Conservation (phyloP, 2,797 vertebrate genomes). For the Urosaurus nigricauda region DNA sequence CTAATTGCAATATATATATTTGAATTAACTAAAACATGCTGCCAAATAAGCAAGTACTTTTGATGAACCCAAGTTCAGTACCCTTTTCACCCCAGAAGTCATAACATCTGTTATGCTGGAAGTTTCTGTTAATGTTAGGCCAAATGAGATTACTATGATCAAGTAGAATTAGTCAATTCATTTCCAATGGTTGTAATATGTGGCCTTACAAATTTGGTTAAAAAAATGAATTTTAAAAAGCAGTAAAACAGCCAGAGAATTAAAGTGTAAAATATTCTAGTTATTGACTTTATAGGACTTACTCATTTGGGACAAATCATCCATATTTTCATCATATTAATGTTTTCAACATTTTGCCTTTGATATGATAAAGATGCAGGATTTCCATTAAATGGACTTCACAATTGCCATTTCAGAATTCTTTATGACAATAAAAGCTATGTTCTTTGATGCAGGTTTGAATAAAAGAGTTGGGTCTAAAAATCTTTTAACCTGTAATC, state of each 20-base stretch:
- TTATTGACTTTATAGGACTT: conserved; percentile 2
- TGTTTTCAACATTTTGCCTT: conserved; percentile 59
- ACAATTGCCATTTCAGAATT: conserved; percentile 58
- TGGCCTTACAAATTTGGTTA: background rate
- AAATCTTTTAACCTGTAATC: conserved; percentile 60
- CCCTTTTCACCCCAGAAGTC: background rate
- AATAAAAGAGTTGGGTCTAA: conserved; percentile 71
- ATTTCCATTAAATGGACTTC: conserved; percentile 52
- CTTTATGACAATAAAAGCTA: conserved; percentile 64
- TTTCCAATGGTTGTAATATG: background rate
- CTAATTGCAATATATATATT: background rate
- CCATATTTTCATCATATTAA: conserved; percentile 45
- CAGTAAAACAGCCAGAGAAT: background rate
- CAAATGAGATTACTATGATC: conserved; percentile 17
- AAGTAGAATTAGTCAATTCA: background rate
- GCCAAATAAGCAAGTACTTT: background rate
- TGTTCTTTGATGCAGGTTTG: conserved; percentile 63
- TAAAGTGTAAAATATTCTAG: conserved; percentile 14
- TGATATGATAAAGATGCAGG: conserved; percentile 51
- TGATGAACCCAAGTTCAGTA: conserved; percentile 11
- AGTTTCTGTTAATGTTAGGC: conserved; percentile 25
- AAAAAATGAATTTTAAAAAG: background rate
- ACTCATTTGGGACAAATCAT: conserved; percentile 12
- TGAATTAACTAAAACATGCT: background rate
- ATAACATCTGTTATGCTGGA: background rate